phyloP scores from a whole-genome alignment of 2,888 invertebrate genomes.

The Sphaeridia pumilis region DNA sequence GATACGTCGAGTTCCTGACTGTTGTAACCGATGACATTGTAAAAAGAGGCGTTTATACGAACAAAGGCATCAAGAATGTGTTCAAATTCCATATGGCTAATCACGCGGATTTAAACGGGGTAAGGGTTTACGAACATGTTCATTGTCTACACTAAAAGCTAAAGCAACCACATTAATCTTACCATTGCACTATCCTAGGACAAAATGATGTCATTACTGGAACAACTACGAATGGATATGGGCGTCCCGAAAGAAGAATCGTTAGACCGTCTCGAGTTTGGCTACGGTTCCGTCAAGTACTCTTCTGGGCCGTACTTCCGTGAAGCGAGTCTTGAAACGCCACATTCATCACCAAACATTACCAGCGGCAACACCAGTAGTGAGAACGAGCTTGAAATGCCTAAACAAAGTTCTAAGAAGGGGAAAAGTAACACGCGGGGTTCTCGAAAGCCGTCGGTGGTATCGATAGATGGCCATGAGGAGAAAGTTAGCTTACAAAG shows the following conservation, averaged over 20 bases:
- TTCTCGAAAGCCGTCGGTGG: no score
- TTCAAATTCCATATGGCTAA: conserved; percentile 45
- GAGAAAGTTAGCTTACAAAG: no score
- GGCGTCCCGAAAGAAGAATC: conserved; percentile 40
- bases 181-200: conserved; percentile 37
- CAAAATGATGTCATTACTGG: conserved; percentile 42
- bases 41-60: conserved; percentile 44
- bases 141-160: background rate
- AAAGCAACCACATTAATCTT: background rate
- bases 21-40: conserved; percentile 49
- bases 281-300: conserved; percentile 33
- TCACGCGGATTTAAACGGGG: conserved; percentile 44
- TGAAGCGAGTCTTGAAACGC: no score
- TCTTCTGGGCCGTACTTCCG: conserved; percentile 19
- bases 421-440: no score
- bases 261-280: conserved; percentile 37
- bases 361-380: no score
- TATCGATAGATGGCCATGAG: no score
- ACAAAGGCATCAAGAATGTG: conserved; percentile 44
- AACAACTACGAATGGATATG: conserved; percentile 41
- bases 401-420: no score
- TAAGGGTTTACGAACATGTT: conserved; percentile 34
- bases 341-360: no score
- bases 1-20: conserved; percentile 42
- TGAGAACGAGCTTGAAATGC: no score